These are phyloP conservation scores for Zaprionus capensis DNA, from an alignment of 1,140 invertebrate genomes.

Conservation along the genomic window DNA sequence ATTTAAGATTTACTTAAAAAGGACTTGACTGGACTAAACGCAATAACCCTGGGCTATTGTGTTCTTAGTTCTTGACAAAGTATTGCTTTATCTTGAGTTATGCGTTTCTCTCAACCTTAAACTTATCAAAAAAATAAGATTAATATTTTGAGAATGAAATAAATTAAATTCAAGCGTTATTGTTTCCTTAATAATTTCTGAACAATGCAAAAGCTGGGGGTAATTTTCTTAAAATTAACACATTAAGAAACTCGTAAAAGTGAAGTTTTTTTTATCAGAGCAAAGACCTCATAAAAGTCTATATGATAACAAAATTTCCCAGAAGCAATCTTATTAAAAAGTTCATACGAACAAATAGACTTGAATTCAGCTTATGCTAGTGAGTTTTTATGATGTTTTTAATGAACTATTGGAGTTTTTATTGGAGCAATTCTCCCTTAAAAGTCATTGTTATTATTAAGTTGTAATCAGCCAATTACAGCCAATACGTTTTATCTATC, in stretches of 20 bases:
- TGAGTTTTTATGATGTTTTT: too few relatives aligned
- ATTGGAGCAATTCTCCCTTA: too few relatives aligned
- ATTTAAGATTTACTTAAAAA: slow-evolving; percentile 49
- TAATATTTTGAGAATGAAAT: slow-evolving; percentile 8
- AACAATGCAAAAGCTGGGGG: too few relatives aligned
- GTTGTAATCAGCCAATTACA: too few relatives aligned
- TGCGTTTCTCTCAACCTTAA: neutral
- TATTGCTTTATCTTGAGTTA: neutral
- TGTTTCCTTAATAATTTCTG: neutral
- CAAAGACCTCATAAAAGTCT: neutral
- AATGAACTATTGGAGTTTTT: too few relatives aligned
- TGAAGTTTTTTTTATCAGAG: neutral
- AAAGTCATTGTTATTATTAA: too few relatives aligned
- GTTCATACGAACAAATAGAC: too few relatives aligned
- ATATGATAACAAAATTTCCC: neutral
- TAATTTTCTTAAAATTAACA: neutral
- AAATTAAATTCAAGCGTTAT: neutral
- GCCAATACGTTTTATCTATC: too few relatives aligned
- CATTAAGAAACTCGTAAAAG: too few relatives aligned
- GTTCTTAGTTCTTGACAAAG: neutral
- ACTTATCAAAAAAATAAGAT: slow-evolving; percentile 1
- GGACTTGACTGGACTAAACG: neutral
- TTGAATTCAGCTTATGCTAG: too few relatives aligned
- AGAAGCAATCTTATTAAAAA: too few relatives aligned
- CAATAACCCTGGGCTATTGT: neutral